Evolutionary conservation across 2,113 vertebrate species (phyloP).

Genomic region (Phainopepla nitens): DNA sequence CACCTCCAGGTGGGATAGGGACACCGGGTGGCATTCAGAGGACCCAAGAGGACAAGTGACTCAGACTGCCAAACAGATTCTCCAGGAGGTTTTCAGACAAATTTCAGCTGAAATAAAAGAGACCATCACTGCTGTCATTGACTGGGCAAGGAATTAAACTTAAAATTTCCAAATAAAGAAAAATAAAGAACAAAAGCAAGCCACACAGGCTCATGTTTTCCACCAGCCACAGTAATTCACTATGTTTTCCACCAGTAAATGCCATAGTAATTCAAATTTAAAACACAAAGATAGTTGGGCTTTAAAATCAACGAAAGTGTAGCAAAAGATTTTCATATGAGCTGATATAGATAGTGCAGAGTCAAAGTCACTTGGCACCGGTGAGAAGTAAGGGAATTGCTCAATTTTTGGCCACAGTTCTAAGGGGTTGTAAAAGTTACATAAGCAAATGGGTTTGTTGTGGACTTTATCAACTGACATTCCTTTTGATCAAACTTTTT

Average conservation of each 20-base stretch:
- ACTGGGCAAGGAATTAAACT: not conserved
- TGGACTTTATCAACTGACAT: not conserved
- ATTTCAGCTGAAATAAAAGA: not conserved
- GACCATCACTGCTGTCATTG: not conserved
- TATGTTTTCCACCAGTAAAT: not conserved
- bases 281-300: not conserved
- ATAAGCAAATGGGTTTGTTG: not conserved
- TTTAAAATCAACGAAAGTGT: not conserved
- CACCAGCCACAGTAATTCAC: not conserved
- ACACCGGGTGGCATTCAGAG: not conserved
- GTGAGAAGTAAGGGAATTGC: not conserved
- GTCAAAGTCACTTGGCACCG: not conserved
- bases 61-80: not conserved
- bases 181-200: not conserved
- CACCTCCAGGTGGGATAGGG: not conserved
- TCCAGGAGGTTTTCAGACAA: not conserved
- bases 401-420: not conserved
- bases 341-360: not conserved
- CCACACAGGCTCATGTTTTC: accelerated
- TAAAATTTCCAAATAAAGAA: not conserved
- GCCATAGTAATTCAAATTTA: not conserved
- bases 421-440: not conserved
- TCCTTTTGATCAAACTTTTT: not conserved
- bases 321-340: not conserved
- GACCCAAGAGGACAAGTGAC: not conserved